These are phyloP conservation scores for Drosophila mojavensis DNA, from an alignment of 1,140 invertebrate genomes.

Conservation along the genomic window DNA sequence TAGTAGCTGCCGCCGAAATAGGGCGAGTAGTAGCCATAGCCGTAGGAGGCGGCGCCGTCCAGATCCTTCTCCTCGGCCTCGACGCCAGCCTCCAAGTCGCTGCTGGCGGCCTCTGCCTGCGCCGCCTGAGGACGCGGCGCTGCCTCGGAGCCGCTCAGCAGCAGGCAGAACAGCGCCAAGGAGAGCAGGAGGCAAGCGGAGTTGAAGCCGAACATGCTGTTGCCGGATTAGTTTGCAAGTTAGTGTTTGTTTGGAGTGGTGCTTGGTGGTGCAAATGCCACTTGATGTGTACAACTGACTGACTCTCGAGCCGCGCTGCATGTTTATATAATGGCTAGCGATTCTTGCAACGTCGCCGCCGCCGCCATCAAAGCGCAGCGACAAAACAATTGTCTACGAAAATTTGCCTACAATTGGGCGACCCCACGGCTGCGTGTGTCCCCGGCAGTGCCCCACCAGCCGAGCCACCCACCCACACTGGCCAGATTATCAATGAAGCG, in stretches of 20 bases:
- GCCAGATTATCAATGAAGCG: conserved; percentile 68
- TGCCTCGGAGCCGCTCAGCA: conserved; percentile 41
- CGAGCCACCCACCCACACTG: conserved; percentile 10
- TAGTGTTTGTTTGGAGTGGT: background rate
- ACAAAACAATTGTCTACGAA: conserved; percentile 78
- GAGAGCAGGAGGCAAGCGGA: conserved; percentile 52
- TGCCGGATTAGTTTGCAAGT: conserved; percentile 1
- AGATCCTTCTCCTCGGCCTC: conserved; percentile 73
- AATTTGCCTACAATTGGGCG: conserved; percentile 64
- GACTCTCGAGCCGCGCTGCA: conserved; percentile 55
- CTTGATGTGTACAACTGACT: conserved; percentile 74
- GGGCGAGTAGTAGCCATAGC: conserved; percentile 77
- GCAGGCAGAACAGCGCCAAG: conserved; percentile 50
- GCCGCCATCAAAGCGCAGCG: conserved; percentile 73
- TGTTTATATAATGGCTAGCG: conserved; percentile 69
- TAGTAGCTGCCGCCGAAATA: conserved; percentile 62
- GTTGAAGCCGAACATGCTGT: conserved; percentile 58
- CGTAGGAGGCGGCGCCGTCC: conserved; percentile 69
- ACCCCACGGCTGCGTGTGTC: conserved; percentile 66
- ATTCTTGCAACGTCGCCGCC: conserved; percentile 72
- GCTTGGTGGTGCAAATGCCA: conserved; percentile 58
- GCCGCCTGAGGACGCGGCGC: conserved; percentile 64
- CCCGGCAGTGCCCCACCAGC: conserved; percentile 55
- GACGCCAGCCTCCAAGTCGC: conserved; percentile 58
- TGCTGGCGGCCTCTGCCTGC: conserved; percentile 14